Evolutionary conservation across 1,140 invertebrate species (phyloP).

Genomic region (Lethrus apterus): DNA sequence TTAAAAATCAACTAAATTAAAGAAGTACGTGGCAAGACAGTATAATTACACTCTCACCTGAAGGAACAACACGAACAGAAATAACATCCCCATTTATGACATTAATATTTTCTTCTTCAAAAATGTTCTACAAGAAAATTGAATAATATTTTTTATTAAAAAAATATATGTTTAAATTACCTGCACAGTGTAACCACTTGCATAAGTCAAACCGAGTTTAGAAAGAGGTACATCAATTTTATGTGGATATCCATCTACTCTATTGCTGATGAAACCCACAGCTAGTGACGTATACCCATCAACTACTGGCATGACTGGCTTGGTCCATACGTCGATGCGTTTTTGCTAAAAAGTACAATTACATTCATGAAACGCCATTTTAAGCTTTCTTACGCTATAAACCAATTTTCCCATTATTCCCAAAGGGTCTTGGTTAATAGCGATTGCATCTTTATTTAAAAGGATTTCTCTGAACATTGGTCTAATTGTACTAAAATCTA

Average conservation of each 20-base stretch:
- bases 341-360: conserved; percentile 36
- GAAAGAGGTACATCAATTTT: conserved; percentile 45
- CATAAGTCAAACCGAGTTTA: conserved; percentile 44
- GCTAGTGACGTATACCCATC: conserved; percentile 44
- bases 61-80: conserved; percentile 14
- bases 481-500: conserved; percentile 67
- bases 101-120: conserved; percentile 13
- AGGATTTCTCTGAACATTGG: conserved; percentile 69
- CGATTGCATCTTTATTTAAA: conserved; percentile 66
- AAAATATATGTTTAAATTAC: conserved; percentile 33
- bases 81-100: conserved; percentile 9
- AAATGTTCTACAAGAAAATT: conserved; percentile 23
- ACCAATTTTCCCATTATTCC: conserved; percentile 37
- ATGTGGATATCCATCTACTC: conserved; percentile 54
- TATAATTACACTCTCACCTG: conserved; percentile 9
- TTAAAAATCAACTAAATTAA: not conserved
- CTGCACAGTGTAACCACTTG: conserved; percentile 42
- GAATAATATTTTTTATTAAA: conserved; percentile 10
- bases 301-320: conserved; percentile 40
- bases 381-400: not conserved
- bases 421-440: conserved; percentile 76
- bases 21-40: not conserved
- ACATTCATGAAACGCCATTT: not conserved
- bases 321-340: conserved; percentile 45
- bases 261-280: conserved; percentile 49